Evolutionary conservation across 1,140 invertebrate genomes (phyloP).

Genomic region (Oncopeltus fasciatus): DNA sequence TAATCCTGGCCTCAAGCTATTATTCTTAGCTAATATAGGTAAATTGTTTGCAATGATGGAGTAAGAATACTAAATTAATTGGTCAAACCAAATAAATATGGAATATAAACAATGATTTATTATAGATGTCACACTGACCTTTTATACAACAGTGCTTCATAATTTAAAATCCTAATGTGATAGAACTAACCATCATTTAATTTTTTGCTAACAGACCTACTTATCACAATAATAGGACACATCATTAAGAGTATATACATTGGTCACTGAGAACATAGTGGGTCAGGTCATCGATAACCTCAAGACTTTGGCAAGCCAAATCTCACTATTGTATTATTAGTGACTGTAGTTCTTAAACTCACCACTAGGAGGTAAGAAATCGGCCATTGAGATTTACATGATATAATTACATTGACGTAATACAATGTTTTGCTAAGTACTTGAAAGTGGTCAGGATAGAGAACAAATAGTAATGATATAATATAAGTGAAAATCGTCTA

Average conservation of each 20-base stretch:
- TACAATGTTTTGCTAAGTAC: too few species aligned
- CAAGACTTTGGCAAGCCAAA: background rate
- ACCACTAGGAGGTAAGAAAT: background rate
- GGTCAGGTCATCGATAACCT: constrained; percentile 7
- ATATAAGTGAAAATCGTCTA: too few species aligned
- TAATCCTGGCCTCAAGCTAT: background rate
- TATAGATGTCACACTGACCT: background rate
- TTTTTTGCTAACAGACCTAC: too few species aligned
- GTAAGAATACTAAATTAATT: background rate
- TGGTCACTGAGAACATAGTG: background rate
- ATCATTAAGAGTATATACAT: background rate
- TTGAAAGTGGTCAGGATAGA: too few species aligned
- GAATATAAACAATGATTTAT: background rate
- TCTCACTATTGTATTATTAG: background rate
- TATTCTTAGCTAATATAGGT: background rate
- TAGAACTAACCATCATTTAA: too few species aligned
- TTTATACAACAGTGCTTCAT: background rate
- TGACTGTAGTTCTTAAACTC: background rate
- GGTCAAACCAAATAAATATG: background rate
- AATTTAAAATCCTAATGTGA: background rate
- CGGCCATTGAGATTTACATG: too few species aligned
- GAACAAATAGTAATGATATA: too few species aligned
- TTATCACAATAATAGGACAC: background rate
- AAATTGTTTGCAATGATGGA: background rate
- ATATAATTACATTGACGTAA: too few species aligned